Evolutionary conservation across 2,113 vertebrate species (phyloP).

Genomic region (Vimba vimba): DNA sequence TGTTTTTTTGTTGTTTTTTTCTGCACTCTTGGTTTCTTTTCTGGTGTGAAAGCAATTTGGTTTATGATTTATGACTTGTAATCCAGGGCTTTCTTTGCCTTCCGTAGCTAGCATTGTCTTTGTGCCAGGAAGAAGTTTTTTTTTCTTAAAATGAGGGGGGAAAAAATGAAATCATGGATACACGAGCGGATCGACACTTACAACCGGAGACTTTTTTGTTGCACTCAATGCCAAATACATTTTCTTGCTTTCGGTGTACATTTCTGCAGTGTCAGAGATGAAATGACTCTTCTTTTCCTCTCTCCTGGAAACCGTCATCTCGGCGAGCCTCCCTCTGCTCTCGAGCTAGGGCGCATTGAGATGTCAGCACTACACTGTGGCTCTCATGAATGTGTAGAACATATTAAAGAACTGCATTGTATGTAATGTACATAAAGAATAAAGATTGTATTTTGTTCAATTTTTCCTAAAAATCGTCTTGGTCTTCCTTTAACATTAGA

Average conservation of each 20-base stretch:
- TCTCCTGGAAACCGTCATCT: conserved; percentile 10
- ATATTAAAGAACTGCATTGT: conserved; percentile 86
- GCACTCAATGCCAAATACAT: conserved; percentile 46
- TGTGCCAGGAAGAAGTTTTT: conserved; percentile 20
- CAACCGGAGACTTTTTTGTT: conserved; percentile 25
- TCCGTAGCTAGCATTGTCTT: conserved; percentile 20
- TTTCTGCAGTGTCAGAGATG: conserved; percentile 41
- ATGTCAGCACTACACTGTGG: conserved; percentile 80
- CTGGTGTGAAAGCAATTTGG: not conserved
- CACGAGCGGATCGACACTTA: not conserved
- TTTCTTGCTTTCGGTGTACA: conserved; percentile 34
- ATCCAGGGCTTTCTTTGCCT: conserved; percentile 30
- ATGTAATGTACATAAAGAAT: conserved; percentile 98
- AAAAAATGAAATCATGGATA: not conserved
- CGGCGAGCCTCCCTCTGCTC: not conserved
- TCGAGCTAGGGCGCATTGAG: conserved; percentile 67
- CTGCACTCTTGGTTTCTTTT: not conserved
- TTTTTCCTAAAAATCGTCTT: conserved; percentile 81
- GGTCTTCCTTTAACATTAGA: not conserved
- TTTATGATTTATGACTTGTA: not conserved
- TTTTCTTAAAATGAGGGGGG: not conserved
- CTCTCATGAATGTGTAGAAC: conserved; percentile 81
- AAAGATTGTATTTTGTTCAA: conserved; percentile 99
- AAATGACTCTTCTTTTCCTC: not conserved
- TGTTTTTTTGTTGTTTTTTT: not conserved